Base-by-base conservation (phyloP, 2,888 invertebrate species). In the Melanchra persicariae region DNA sequence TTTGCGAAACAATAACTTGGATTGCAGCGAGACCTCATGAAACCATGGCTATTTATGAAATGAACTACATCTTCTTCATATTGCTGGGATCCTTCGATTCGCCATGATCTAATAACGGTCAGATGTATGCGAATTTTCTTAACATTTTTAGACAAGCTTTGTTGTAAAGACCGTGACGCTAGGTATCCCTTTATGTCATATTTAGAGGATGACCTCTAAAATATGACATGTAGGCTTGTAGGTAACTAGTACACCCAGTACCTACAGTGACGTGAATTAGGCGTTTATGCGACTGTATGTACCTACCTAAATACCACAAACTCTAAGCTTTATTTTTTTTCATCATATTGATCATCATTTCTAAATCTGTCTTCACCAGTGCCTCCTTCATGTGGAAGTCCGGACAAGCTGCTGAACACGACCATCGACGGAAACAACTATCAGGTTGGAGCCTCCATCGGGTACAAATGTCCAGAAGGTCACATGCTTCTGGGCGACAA, bases 381-480 rank as follows among this genome's bases (percentile, higher is more conserved):
- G 80, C 98, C 98, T 0, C 97, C 98, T 5, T 97, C 97, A 0
- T 99, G 99, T 88, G 99, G 99, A 19, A 98, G 98, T 88, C 99
- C 99, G 0, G 98, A 99, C 87, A 98, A 98, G 84, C 95, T 97
- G 58, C 96, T 98, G 82, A 98, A 99, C 90, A 98, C 98, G 0
- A 98, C 98, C 0, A 97, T 98, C 64, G 93, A 96, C 66, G 98
- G 98, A 0, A 96, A 94, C 81, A 97, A 97, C 88, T 97, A 97
- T 88, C 95, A 95, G 1, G 96, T 98, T n/a, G 98, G 98, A 10
- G 97, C 97, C 1, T 92, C 91, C 26, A 98, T 98, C 83, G 95
- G 96, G 58, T 99, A 99, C 93, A 94, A 94, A 26, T 99, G 99
- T 88, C 98, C 98, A 0, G 97, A 97, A 84, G 99, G 98, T 0